Evolutionary conservation across 2,797 vertebrate species (phyloP).

Genomic region (Schizothorax lantsangensis): DNA sequence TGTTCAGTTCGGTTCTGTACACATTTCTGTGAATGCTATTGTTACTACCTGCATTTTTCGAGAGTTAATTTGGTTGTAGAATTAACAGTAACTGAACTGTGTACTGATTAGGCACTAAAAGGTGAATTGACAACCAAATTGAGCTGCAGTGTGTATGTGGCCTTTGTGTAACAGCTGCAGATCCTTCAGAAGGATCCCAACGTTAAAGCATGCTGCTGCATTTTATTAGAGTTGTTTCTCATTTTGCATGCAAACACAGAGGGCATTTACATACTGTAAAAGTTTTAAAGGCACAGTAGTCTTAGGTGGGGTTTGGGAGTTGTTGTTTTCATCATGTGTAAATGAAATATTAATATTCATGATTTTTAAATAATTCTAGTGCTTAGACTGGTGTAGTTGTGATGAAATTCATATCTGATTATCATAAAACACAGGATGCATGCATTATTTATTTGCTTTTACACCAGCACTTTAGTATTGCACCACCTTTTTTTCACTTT

Average conservation of each 20-base stretch:
- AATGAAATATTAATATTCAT: neutral
- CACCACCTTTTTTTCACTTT: neutral
- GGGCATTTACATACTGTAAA: neutral
- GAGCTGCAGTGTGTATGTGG: neutral
- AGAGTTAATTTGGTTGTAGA: neutral
- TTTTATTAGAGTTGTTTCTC: neutral
- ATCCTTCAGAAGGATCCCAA: neutral
- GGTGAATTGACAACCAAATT: neutral
- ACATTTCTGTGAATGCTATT: neutral
- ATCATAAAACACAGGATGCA: neutral
- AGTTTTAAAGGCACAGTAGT: neutral
- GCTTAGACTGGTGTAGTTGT: neutral
- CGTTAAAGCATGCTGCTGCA: neutral
- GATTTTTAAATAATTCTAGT: neutral
- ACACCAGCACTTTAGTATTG: neutral
- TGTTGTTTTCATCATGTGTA: constrained; percentile 2
- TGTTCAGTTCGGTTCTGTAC: neutral
- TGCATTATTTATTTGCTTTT: neutral
- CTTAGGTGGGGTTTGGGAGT: neutral
- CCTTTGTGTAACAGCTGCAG: neutral
- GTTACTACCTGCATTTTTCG: neutral
- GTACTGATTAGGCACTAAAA: neutral
- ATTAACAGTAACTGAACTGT: neutral
- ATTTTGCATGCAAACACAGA: neutral
- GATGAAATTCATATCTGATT: neutral